These are phyloP conservation scores for Urechis unicinctus DNA, from an alignment of 2,888 invertebrate genomes.

Conservation along the genomic window DNA sequence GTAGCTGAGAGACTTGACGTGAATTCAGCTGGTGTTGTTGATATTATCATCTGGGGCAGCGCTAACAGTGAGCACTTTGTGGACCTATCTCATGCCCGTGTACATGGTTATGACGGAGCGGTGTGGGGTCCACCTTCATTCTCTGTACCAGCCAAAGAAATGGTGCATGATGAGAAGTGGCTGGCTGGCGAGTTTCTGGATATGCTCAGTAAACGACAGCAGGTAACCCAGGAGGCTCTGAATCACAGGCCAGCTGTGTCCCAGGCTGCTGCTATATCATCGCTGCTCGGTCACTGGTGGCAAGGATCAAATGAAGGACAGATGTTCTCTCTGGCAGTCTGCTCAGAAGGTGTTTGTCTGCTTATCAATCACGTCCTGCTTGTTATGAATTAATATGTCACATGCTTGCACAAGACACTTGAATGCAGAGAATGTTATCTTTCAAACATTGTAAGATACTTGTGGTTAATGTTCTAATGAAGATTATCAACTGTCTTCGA, in stretches of 20 bases:
- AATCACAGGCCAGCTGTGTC: conserved; percentile 27
- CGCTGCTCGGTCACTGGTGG: conserved; percentile 39
- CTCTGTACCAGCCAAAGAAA: conserved; percentile 36
- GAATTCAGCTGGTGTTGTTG: conserved; percentile 39
- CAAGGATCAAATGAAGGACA: conserved; percentile 35
- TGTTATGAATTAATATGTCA: neutral
- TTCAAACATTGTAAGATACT: too few species aligned
- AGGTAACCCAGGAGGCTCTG: conserved; percentile 16
- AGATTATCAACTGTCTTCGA: too few species aligned
- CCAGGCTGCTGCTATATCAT: conserved; percentile 28
- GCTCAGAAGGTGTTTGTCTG: conserved; percentile 33
- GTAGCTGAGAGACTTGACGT: conserved; percentile 37
- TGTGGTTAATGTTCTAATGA: too few species aligned
- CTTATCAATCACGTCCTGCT: too few species aligned
- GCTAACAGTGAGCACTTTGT: conserved; percentile 24
- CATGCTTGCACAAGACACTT: neutral
- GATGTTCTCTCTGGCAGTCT: conserved; percentile 41
- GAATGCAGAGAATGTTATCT: neutral
- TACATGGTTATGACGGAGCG: conserved; percentile 44
- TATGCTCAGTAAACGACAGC: conserved; percentile 23
- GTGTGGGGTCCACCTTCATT: conserved; percentile 44
- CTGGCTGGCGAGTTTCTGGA: conserved; percentile 34
- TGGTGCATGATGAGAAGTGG: conserved; percentile 45
- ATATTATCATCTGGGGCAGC: conserved; percentile 47
- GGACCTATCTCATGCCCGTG: conserved; percentile 25